Conservation (phyloP, 2,797 vertebrate genomes). For the Varecia variegata region DNA sequence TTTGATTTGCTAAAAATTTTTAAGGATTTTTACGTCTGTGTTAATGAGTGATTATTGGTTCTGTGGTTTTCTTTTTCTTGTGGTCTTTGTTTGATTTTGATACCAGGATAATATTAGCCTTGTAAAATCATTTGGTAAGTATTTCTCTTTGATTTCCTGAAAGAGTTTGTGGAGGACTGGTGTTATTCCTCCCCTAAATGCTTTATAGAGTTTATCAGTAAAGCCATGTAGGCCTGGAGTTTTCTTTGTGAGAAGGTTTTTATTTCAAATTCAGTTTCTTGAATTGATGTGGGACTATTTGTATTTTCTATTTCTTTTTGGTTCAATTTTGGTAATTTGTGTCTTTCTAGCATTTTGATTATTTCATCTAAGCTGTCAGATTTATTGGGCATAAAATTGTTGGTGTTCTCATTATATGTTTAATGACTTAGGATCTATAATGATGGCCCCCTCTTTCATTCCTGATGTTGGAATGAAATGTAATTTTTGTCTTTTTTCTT, state of each 20-base stretch:
- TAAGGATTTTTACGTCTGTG: neutral
- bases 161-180: neutral
- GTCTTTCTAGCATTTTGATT: constrained; percentile 9
- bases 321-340: constrained; percentile 3
- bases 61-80: neutral
- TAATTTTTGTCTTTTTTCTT: constrained; percentile 23
- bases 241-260: constrained; percentile 1
- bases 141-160: constrained; percentile 25
- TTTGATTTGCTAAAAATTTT: constrained; percentile 1
- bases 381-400: constrained; percentile 1
- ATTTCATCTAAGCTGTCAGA: neutral
- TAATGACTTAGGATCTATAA: neutral
- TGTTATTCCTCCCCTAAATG: neutral
- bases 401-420: neutral
- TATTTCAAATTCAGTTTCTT: neutral
- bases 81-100: constrained; percentile 37
- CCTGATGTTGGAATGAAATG: neutral
- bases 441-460: neutral
- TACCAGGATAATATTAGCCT: neutral
- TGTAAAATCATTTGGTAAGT: constrained; percentile 14
- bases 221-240: neutral
- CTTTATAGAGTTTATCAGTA: constrained; percentile 43
- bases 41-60: neutral
- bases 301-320: constrained; percentile 25
- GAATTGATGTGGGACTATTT: neutral